phyloP scores from a whole-genome alignment of 2,888 invertebrate species.

The Leptinotarsa rubiginosa region DNA sequence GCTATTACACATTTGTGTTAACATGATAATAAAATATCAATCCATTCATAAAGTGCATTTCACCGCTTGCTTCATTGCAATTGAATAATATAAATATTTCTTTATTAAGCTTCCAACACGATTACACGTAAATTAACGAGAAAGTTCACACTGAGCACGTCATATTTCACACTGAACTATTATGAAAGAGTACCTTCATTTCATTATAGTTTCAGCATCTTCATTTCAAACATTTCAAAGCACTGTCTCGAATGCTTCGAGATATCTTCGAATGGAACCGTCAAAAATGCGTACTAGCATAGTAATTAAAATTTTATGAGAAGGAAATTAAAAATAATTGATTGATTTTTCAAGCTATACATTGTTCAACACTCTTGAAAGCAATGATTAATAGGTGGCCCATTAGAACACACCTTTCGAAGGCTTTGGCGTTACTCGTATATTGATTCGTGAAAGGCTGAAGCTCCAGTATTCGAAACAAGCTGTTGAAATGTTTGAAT shows the following conservation, averaged over 20 bases:
- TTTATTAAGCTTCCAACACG: too few relatives aligned
- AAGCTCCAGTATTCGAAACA: neutral
- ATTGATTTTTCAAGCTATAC: slow-evolving; percentile 14
- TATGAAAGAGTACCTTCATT: neutral
- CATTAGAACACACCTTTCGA: neutral
- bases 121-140: too few relatives aligned
- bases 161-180: neutral
- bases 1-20: too few relatives aligned
- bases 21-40: too few relatives aligned
- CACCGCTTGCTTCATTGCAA: too few relatives aligned
- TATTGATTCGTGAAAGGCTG: neutral
- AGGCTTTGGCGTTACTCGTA: neutral
- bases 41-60: too few relatives aligned
- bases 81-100: too few relatives aligned
- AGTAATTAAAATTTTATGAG: slow-evolving; percentile 24
- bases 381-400: slow-evolving; percentile 21
- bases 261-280: neutral
- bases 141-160: too few relatives aligned
- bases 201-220: neutral
- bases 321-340: slow-evolving; percentile 26
- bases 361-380: slow-evolving; percentile 17
- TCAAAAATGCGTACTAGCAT: neutral
- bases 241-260: neutral
- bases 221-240: neutral
- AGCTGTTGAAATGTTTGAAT: neutral